phyloP scores from a whole-genome alignment of 1,140 invertebrate species.

The Atopsyche davidsoni region DNA sequence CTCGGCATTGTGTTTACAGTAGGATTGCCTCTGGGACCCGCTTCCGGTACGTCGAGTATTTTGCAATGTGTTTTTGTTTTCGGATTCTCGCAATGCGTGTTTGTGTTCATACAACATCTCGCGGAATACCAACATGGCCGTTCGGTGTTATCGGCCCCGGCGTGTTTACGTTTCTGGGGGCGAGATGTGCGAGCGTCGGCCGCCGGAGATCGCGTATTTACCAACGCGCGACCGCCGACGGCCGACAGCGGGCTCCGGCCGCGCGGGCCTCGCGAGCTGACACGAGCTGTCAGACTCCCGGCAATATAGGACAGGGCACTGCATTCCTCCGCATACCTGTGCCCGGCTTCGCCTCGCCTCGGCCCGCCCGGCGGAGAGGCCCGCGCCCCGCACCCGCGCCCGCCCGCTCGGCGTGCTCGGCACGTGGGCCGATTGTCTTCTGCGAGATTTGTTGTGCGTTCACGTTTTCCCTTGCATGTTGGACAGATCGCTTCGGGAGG shows the following conservation, averaged over 20 bases:
- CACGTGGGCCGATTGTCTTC: too few species aligned
- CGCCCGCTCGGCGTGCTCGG: slow-evolving; percentile 8
- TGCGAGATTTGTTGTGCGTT: too few species aligned
- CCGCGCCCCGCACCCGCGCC: background rate
- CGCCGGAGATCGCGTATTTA: background rate
- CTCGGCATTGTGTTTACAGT: slow-evolving; percentile 24
- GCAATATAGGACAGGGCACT: slow-evolving; percentile 12
- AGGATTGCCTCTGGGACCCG: slow-evolving; percentile 23
- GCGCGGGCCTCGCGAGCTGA: slow-evolving; percentile 12
- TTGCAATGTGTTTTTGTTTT: slow-evolving; percentile 27
- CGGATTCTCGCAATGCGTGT: slow-evolving; percentile 24
- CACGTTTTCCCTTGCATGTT: too few species aligned
- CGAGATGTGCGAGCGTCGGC: too few species aligned
- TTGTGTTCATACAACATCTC: slow-evolving; percentile 26
- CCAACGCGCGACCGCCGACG: background rate
- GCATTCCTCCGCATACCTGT: slow-evolving; percentile 15
- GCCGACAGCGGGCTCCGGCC: background rate
- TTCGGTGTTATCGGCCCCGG: slow-evolving; percentile 19
- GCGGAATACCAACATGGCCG: slow-evolving; percentile 23
- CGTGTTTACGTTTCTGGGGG: slow-evolving; percentile 15
- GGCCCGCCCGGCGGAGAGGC: background rate
- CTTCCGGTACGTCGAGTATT: slow-evolving; percentile 24
- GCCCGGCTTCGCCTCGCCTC: background rate
- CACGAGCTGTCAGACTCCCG: slow-evolving; percentile 19
- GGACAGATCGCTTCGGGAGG: too few species aligned